phyloP scores from a whole-genome alignment of 2,797 vertebrate species.

The Pygocentrus nattereri region DNA sequence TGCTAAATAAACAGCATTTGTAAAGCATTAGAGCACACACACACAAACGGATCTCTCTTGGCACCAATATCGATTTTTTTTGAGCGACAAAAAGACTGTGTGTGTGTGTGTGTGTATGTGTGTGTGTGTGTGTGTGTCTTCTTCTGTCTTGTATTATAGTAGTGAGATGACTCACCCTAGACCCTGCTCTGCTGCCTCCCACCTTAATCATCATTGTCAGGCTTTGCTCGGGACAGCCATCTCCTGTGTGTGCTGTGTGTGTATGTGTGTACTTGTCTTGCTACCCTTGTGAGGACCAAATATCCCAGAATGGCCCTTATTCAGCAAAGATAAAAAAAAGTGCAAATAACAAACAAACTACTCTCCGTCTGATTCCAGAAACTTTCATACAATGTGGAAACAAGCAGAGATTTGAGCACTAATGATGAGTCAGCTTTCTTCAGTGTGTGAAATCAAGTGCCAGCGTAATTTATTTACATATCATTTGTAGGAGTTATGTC shows the following conservation, averaged over 20 bases:
- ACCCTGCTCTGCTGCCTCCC: constrained; percentile 23
- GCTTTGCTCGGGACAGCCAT: background rate
- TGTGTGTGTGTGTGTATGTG: constrained; percentile 20
- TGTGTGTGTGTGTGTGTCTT: constrained; percentile 10
- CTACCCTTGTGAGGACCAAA: too few relatives aligned
- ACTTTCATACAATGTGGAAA: too few relatives aligned
- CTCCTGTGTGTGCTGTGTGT: constrained; percentile 8
- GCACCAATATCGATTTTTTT: constrained; percentile 30
- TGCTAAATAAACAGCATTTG: constrained; percentile 53
- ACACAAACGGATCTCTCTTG: background rate
- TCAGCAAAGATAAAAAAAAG: too few relatives aligned
- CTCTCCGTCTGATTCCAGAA: too few relatives aligned
- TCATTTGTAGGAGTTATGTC: too few relatives aligned
- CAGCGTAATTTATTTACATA: too few relatives aligned
- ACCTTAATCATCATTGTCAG: constrained; percentile 37
- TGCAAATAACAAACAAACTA: too few relatives aligned
- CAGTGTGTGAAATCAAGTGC: too few relatives aligned
- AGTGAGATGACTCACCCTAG: constrained; percentile 24
- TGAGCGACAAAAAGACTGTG: background rate
- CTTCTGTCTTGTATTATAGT: background rate
- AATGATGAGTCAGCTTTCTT: too few relatives aligned
- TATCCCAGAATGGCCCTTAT: too few relatives aligned
- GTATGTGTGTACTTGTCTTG: background rate
- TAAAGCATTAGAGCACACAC: constrained; percentile 7
- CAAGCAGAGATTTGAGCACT: too few relatives aligned